Evolutionary conservation across 2,113 vertebrate species (phyloP).

Genomic region (Lathamus discolor): DNA sequence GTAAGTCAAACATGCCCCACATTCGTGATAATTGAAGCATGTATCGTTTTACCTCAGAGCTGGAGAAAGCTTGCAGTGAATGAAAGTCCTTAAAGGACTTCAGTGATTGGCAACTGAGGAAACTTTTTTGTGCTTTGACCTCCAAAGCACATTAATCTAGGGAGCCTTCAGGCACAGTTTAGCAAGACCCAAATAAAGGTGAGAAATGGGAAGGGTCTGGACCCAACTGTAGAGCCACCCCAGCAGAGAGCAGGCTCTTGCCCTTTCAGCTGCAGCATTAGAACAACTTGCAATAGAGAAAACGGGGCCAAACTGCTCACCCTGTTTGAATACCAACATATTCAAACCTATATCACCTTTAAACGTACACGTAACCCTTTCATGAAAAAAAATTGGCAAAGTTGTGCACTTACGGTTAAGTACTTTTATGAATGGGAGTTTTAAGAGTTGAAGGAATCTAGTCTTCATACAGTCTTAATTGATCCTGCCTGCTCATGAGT

Average conservation of each 20-base stretch:
- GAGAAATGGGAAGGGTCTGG: neutral
- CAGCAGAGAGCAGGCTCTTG: neutral
- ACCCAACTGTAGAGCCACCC: too few species aligned
- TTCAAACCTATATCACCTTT: neutral
- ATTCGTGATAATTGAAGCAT: accelerated
- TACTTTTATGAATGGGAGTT: neutral
- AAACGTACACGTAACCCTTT: accelerated
- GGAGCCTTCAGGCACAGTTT: neutral
- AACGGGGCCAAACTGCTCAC: neutral
- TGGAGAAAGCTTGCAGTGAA: neutral
- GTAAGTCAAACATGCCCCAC: accelerated
- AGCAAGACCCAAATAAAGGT: neutral
- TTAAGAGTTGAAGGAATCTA: neutral
- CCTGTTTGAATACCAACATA: neutral
- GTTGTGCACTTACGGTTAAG: neutral
- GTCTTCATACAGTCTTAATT: neutral
- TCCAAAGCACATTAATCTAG: neutral
- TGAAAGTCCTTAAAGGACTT: neutral
- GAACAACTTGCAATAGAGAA: neutral
- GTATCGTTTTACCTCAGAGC: neutral
- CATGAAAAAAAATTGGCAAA: neutral
- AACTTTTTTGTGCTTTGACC: neutral
- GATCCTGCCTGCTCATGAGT: neutral
- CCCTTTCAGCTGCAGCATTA: neutral
- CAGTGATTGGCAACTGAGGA: neutral